Evolutionary conservation across 2,888 invertebrate species (phyloP).

Genomic region (Baccha elongata): DNA sequence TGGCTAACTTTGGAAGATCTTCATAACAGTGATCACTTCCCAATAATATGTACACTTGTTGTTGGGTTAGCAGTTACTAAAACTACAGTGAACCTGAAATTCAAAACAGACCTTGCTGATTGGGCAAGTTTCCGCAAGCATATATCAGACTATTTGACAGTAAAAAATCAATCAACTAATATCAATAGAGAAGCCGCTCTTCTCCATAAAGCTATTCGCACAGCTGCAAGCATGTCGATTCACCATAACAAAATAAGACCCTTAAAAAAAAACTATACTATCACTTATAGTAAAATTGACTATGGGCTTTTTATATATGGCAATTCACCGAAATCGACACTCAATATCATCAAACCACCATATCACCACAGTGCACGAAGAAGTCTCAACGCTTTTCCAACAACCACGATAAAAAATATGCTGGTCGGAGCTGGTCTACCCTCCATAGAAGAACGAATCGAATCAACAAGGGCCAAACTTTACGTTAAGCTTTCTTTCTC

Average conservation of each 20-base stretch:
- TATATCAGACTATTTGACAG: slow-evolving; percentile 3
- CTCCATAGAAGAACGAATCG: not conserved
- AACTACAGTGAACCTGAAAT: not conserved
- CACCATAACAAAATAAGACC: too few relatives aligned
- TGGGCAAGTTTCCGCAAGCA: slow-evolving; percentile 13
- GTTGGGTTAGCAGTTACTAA: not conserved
- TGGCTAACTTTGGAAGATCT: slow-evolving; percentile 34
- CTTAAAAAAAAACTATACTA: too few relatives aligned
- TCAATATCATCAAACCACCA: not conserved
- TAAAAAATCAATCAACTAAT: not conserved
- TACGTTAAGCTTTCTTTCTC: not conserved
- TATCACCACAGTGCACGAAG: not conserved
- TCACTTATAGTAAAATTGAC: not conserved
- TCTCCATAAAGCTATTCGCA: slow-evolving; percentile 6
- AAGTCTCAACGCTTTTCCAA: not conserved
- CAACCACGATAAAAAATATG: not conserved
- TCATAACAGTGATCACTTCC: slow-evolving; percentile 25
- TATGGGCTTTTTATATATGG: not conserved
- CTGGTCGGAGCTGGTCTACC: not conserved
- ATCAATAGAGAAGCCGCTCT: slow-evolving; percentile 26
- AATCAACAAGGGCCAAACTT: not conserved
- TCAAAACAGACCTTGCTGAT: slow-evolving; percentile 11
- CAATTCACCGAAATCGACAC: not conserved
- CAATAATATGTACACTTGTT: slow-evolving; percentile 10
- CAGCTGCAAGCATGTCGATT: too few relatives aligned